Base-by-base conservation (phyloP, 2,797 vertebrate genomes). In the Pangasius larnaudii region DNA sequence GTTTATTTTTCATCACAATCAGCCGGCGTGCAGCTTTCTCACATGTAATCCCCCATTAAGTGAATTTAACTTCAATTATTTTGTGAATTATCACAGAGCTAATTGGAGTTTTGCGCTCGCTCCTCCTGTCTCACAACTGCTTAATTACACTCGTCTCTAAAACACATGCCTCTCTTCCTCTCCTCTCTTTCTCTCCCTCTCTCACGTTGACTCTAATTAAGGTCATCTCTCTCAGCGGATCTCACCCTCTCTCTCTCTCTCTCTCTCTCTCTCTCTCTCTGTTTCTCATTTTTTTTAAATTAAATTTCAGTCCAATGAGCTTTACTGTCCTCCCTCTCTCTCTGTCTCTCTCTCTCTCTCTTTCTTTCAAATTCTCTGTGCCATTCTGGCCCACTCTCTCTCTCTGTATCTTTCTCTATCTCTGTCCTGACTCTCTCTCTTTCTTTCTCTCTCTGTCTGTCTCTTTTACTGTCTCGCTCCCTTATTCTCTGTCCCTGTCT, bases 41-140 rank as follows among this genome's bases (percentile, higher is more conserved):
- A 93, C 92, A 91, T 94, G 93, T 93, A 93, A 93, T 94, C 92
- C 94, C 93, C 93, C 94, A 95, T 96, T 94, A 95, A 92, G 92
- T 94, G 93, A 95, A 95, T 95, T 94, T 93, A 93, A 93, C 95
- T 95, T 93, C 93, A 95, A 95, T 96, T 95, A 96, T 91, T 92
- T 92, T 85, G 71, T 90, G 84, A 92, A 89, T 90, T 92, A 93
- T 93, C 94, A 93, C 87, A 91, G 51, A 89, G 85, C 78, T 91
- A 91, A 91, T 90, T 91, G 83, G 91, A 88, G 87, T 87, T 85
- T 88, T 56, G 83, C 71, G 69, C 79, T 72, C 51, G 72, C 79
- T 83, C 84, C 83, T 83, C 65, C 85, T 78, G 85, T 88, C 65
- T 87, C 82, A 84, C 86, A 90, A 91, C 80, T 58, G 85, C 85